Conservation (phyloP, 1,140 invertebrate genomes). For the Coptotermes formosanus region DNA sequence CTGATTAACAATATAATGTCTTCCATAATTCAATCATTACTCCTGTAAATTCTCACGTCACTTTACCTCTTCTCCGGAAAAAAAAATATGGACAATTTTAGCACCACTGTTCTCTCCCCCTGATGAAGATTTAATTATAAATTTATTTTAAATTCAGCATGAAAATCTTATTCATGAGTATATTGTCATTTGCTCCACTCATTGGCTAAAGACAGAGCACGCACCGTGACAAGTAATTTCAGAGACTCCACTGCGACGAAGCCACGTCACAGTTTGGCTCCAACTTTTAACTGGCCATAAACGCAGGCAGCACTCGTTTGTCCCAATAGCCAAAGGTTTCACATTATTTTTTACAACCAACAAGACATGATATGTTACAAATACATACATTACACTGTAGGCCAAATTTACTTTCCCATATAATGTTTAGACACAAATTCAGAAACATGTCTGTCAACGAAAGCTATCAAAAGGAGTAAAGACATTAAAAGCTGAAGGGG, state of each 20-base stretch:
- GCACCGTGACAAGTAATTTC: no score
- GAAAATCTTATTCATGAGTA: not conserved
- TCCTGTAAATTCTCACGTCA: not conserved
- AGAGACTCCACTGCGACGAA: not conserved
- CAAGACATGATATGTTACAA: slow-evolving; percentile 27
- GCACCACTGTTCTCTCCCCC: not conserved
- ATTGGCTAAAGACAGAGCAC: not conserved
- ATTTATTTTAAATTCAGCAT: not conserved
- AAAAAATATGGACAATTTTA: slow-evolving; percentile 17
- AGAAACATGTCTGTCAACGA: not conserved
- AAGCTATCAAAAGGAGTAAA: not conserved
- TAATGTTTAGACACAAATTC: not conserved
- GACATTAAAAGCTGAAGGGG: not conserved
- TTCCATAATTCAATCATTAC: not conserved
- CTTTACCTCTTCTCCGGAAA: not conserved
- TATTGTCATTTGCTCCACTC: not conserved
- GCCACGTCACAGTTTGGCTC: not conserved
- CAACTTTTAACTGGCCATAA: not conserved
- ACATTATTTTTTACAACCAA: not conserved
- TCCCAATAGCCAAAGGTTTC: not conserved
- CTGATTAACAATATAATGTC: slow-evolving; percentile 21
- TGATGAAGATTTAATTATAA: not conserved
- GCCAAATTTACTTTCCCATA: not conserved
- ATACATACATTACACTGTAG: not conserved
- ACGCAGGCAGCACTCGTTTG: not conserved